A percentile compares a stretch with the other conserved stretches of the same genome.
These are phyloP conservation scores for Cinclus cinclus DNA, from an alignment of 2,113 vertebrate species.

Conservation along the genomic window DNA sequence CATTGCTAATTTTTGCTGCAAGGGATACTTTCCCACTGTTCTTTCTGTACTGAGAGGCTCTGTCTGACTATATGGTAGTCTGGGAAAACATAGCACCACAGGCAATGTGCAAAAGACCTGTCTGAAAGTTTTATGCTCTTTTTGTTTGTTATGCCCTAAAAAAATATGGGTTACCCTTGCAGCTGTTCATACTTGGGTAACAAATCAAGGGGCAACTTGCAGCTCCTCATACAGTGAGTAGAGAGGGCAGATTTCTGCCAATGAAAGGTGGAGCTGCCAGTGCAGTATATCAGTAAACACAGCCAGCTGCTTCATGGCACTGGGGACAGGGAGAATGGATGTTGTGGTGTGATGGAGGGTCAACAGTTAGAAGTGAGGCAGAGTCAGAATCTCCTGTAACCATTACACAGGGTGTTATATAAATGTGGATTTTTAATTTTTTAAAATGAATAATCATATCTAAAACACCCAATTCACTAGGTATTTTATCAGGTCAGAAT, in stretches of 20 bases:
- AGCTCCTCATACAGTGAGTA: neutral
- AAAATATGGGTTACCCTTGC: neutral
- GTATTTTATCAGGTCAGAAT: neutral
- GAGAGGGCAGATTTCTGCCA: constrained; percentile 10
- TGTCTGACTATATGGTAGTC: neutral
- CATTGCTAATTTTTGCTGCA: neutral
- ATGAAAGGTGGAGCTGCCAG: neutral
- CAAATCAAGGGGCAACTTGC: neutral
- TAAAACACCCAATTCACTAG: neutral
- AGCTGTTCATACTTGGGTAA: neutral
- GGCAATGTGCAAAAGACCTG: neutral
- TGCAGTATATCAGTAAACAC: neutral
- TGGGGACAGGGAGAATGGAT: neutral
- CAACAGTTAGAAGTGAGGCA: neutral
- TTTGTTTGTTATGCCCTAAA: neutral
- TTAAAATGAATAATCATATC: neutral
- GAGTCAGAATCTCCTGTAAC: neutral
- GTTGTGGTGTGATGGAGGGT: neutral
- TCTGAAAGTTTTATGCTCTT: neutral
- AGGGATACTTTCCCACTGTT: neutral
- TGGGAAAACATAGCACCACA: neutral
- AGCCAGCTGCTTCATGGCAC: neutral
- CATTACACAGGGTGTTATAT: neutral
- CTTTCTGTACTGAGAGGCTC: neutral
- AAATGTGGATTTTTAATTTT: neutral